Conservation (phyloP, 2,113 vertebrate genomes). For the Grammomys dolichurus region DNA sequence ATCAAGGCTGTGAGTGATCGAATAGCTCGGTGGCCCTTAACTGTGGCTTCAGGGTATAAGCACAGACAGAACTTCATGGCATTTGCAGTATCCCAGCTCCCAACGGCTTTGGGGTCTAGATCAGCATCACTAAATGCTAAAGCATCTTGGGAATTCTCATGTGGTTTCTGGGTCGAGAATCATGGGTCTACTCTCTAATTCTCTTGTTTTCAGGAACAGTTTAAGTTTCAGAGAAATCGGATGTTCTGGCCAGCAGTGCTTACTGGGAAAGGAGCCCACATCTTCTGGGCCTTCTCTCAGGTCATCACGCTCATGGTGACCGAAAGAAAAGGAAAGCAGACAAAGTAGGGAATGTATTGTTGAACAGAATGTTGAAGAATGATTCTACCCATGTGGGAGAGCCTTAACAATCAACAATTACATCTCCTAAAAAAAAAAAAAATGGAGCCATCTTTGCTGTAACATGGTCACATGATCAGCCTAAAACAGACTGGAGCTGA, state of each 20-base stretch:
- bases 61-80: neutral
- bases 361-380: constrained; percentile 17
- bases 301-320: neutral
- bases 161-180: neutral
- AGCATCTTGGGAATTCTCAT: neutral
- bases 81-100: neutral
- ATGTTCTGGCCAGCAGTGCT: neutral
- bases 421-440: neutral
- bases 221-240: neutral
- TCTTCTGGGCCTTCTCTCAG: neutral
- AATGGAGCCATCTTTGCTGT: neutral
- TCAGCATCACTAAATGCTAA: neutral
- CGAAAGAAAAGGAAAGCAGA: neutral
- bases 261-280: neutral
- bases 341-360: neutral
- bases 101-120: neutral
- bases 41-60: neutral
- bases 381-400: neutral
- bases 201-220: neutral
- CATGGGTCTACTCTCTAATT: neutral
- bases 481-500: neutral
- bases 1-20: neutral
- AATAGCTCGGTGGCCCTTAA: neutral
- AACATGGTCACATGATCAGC: neutral
- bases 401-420: constrained; percentile 42